A percentile compares a stretch with the other conserved stretches of the same genome.
These are phyloP conservation scores for Gorsachius goisagi DNA, from an alignment of 2,113 vertebrate genomes.

Conservation along the genomic window DNA sequence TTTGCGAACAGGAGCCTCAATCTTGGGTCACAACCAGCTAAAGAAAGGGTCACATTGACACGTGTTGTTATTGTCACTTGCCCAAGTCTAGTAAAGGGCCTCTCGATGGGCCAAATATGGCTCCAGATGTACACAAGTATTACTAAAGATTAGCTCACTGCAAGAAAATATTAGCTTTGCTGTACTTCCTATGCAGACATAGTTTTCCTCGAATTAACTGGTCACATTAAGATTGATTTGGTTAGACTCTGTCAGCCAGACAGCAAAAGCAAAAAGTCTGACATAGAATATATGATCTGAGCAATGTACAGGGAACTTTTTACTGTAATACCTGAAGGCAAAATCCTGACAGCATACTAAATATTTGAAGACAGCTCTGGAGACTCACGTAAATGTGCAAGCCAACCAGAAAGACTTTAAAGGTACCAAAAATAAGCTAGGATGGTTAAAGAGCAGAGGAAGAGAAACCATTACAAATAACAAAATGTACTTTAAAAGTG, in stretches of 20 bases:
- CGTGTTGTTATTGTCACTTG: rapidly evolving
- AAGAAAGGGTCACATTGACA: not conserved
- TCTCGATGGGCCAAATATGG: not conserved
- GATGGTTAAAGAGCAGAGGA: not conserved
- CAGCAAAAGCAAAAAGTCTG: not conserved
- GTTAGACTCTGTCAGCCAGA: not conserved
- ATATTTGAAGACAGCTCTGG: not conserved
- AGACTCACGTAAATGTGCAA: not conserved
- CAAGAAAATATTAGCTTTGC: not conserved
- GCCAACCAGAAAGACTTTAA: not conserved
- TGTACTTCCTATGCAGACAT: not conserved
- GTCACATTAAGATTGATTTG: not conserved
- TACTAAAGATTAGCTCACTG: not conserved
- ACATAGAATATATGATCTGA: not conserved
- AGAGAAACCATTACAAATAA: not conserved
- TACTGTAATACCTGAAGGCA: not conserved
- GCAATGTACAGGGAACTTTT: not conserved
- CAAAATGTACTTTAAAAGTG: not conserved
- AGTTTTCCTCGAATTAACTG: not conserved
- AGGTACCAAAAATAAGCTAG: not conserved
- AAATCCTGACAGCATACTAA: not conserved
- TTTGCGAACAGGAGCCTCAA: not conserved
- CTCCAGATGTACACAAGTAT: not conserved
- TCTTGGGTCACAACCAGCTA: not conserved
- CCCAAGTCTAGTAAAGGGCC: not conserved